Base-by-base conservation (phyloP, 2,888 invertebrate genomes). In the Temnothorax rugatulus region DNA sequence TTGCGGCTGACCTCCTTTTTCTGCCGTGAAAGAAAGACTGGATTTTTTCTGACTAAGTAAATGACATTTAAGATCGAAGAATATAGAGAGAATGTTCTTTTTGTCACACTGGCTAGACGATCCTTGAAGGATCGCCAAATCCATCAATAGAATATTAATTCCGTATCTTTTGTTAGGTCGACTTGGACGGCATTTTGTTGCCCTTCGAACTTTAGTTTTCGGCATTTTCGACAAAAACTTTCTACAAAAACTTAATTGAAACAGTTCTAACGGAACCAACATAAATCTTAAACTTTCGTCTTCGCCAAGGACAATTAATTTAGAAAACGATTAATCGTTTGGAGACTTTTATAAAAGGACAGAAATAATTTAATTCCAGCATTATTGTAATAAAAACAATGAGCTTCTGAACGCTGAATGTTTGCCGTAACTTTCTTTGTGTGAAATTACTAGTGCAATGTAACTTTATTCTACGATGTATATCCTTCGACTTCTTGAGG, bases 401-500 rank as follows among this genome's bases (percentile, higher is more conserved):
- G 44, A 74, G 18, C 18, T 57, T 25, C 25, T 11, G 34, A 52
- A 52, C 52, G n/a, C 29, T 9, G 13, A 44, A n/a, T 29, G 34
- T 9, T 64, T 38, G 9, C 63, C 7, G 34, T 34, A n/a, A 54
- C 50, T 63, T 61, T 73, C 41, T 61, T 8, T 54, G 13, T 66
- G 13, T 11, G 52, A 21, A 66, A 66, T 34, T 38, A 25, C 15
- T 29, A 13, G 15, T 11, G 21, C 34, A 25, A 18, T 13, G 50
- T 34, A 52, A 61, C 4, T 38, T 68, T 29, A 25, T 38, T 54
- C 29, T 54, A 54, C 11, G 29, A 50, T n/a, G 0, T 34, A 29
- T 44, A 15, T 41, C 2, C 52, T 68, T 77, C 29, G 71, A 71
- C 13, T 71, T 54, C n/a, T 50, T 44, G 76, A 52, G 18, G 7